Base-by-base conservation (phyloP, 2,797 vertebrate species). In the Furcifer pardalis region DNA sequence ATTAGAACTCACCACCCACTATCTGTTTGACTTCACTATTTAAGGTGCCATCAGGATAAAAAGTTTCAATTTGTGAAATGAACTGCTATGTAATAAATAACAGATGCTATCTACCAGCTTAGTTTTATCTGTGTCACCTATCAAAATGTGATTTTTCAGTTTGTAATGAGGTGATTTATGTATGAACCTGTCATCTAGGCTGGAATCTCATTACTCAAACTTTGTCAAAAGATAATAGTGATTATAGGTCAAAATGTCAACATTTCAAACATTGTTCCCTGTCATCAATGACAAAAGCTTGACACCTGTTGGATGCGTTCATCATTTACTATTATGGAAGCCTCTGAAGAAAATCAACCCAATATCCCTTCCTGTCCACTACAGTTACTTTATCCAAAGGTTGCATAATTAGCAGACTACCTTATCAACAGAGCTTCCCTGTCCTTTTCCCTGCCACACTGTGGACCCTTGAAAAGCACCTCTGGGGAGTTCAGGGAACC, bases 221-320 rank as follows among this genome's bases (percentile, higher is more conserved):
- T 76, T 79, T 37, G 79, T 85, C 59, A 75, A 81, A 72, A 85
- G 79, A 66, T 60, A 81, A 46, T 81, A 76, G 23, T 85, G 59
- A 79, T 84, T 85, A 81, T 42, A 85, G 62, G 71, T 85, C 84
- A 66, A 5, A 42, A 10, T 75, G 77, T 80, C 69, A 84, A 40
- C 35, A 52, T 32, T 73, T 73, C 56, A 79, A 84, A 37, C 40
- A 63, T 49, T 49, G 40, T 27, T 79, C 75, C 73, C 59, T 63
- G 42, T 84, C 44, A n/a, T 59, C 21, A 27, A 68, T 84, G 68
- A 84, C 83, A 79, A 84, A 84, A 84, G 27, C 30, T 68, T 81
- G 63, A 40, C 49, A 69, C 35, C 73, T 69, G 44, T 75, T 80
- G 80, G 46, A 49, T 60, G 15, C 23, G 42, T 81, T 76, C 62